Evolutionary conservation across 2,888 invertebrate genomes (phyloP).

Genomic region (Agriopis leucophaearia): DNA sequence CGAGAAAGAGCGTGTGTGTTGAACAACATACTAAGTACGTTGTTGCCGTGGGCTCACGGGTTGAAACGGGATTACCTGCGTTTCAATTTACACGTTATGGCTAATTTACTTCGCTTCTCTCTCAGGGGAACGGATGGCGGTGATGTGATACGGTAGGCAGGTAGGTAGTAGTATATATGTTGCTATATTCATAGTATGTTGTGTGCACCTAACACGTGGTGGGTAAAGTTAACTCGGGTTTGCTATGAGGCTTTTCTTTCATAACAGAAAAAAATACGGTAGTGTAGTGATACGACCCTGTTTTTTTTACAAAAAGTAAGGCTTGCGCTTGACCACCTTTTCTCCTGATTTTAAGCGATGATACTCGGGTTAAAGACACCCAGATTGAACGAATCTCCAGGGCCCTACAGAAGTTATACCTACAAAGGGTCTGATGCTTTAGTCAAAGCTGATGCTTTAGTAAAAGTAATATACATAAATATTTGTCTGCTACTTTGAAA

Average conservation of each 20-base stretch:
- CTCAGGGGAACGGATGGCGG: conserved; percentile 36
- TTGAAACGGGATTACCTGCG: conserved; percentile 58
- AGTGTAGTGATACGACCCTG: no score
- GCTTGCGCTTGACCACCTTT: no score
- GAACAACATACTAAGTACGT: conserved; percentile 6
- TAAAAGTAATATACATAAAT: no score
- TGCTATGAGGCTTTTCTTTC: not conserved
- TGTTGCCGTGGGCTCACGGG: conserved; percentile 21
- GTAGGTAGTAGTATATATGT: conserved; percentile 5
- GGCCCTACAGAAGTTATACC: no score
- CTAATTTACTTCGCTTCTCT: conserved; percentile 66
- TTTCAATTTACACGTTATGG: conserved; percentile 73
- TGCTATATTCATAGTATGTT: not conserved
- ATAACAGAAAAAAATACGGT: not conserved
- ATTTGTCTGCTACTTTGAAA: no score
- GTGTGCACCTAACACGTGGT: not conserved
- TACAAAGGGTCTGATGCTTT: no score
- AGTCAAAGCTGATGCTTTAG: no score
- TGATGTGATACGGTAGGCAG: conserved; percentile 30
- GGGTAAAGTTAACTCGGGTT: not conserved
- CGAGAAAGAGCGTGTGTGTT: conserved; percentile 16
- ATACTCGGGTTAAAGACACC: no score
- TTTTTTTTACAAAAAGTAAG: no score
- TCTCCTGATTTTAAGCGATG: no score
- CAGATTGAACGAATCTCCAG: no score